phyloP scores from a whole-genome alignment of 2,888 invertebrate species.

The Melanophora roralis region DNA sequence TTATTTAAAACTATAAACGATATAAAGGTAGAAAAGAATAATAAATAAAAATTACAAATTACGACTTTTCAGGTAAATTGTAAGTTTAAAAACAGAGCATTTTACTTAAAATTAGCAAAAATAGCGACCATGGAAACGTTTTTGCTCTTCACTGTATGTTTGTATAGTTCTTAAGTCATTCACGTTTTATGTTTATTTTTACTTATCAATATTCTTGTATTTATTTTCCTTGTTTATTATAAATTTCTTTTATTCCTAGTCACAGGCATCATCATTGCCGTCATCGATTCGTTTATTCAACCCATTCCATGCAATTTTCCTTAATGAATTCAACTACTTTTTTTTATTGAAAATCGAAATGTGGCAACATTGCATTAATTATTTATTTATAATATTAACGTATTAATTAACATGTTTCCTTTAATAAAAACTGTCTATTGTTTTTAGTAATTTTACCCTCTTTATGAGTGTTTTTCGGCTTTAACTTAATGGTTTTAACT shows the following conservation, averaged over 20 bases:
- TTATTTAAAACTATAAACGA: too few species aligned
- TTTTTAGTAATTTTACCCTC: not conserved
- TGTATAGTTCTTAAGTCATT: not conserved
- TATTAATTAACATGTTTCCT: slow-evolving; percentile 29
- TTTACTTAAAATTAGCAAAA: too few species aligned
- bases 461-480: too few species aligned
- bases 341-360: slow-evolving; percentile 8
- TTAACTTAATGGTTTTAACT: too few species aligned
- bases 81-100: too few species aligned
- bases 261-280: not conserved
- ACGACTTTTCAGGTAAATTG: too few species aligned
- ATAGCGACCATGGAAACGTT: too few species aligned
- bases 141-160: too few species aligned
- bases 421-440: slow-evolving; percentile 18
- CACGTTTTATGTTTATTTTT: not conserved
- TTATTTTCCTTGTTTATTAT: not conserved
- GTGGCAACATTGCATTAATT: slow-evolving; percentile 13
- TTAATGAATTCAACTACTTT: not conserved
- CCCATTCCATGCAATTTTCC: not conserved
- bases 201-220: not conserved
- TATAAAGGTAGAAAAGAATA: too few species aligned
- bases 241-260: not conserved
- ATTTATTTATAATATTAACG: too few species aligned
- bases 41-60: too few species aligned
- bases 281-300: not conserved